These are phyloP conservation scores for Tethea ocularis DNA, from an alignment of 2,888 invertebrate genomes.

Conservation along the genomic window DNA sequence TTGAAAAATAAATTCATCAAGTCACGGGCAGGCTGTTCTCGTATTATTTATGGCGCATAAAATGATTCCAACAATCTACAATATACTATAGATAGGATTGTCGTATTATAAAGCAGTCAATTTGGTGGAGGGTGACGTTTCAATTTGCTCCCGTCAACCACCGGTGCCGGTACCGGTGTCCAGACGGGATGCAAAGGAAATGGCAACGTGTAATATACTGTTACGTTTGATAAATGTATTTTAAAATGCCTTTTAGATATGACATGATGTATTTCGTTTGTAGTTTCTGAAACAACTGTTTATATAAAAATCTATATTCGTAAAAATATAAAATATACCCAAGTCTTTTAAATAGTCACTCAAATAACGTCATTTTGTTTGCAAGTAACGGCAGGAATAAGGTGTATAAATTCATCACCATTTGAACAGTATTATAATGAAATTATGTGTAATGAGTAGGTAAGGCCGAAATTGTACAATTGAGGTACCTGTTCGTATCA, in stretches of 20 bases:
- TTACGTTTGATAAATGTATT: not conserved
- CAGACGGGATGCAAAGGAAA: constrained; percentile 14
- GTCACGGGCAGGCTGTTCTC: not conserved
- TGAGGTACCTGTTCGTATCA: no score
- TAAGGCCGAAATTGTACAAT: no score
- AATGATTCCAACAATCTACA: constrained; percentile 1
- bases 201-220: not conserved
- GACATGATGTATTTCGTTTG: not conserved
- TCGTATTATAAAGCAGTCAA: constrained; percentile 16
- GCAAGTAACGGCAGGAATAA: no score
- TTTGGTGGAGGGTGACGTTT: constrained; percentile 21
- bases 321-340: not conserved
- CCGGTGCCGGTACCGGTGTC: constrained; percentile 13
- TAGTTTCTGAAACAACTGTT: not conserved
- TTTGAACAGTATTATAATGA: no score
- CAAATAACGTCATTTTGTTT: no score
- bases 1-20: constrained; percentile 4
- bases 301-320: not conserved
- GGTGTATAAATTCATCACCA: no score
- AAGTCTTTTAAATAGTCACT: not conserved
- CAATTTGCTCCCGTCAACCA: constrained; percentile 21
- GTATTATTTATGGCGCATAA: not conserved
- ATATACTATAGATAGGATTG: constrained; percentile 1
- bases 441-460: no score
- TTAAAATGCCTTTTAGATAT: not conserved